Base-by-base conservation (phyloP, 2,797 vertebrate species). In the Acrossocheilus fasciatus region DNA sequence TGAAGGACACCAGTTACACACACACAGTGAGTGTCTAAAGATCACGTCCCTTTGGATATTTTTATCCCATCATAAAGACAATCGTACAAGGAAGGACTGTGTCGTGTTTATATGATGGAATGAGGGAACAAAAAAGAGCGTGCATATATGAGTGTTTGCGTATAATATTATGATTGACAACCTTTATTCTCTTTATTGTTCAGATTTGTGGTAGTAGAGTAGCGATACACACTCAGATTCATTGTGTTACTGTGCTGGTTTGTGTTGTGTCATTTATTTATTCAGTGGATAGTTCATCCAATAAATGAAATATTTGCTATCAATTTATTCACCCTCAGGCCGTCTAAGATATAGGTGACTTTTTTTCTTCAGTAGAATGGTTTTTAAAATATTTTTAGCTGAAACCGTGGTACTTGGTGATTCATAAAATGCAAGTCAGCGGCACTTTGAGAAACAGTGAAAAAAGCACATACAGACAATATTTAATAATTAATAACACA, bases 1-100 rank as follows among this genome's bases (percentile, higher is more conserved):
- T 43, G 83, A 86, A 85, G 85, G 89, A 87, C 86, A 81, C 75
- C 17, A 82, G 59, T 66, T 43, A 20, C 23, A 74, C 45, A 74
- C 64, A 81, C 36, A 57, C 69, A 72, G 7, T 17, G 4, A 39
- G 34, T 43, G 23, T 83, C n/a, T 73, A 39, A 73, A 59, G 52
- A 73, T 57, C 81, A 62, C 39, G 14, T 73, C 50, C 34, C 66
- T n/a, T 36, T 59, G 34, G 45, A 41, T 72, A 59, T 73, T 72
- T 39, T 73, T 73, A 59, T 62, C 52, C 43, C 18, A 6, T 83
- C 45, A 62, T 47, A 69, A 81, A 66, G 34, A 83, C 18, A 62
- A 47, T 50, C n/a, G n/a, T 17, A 23, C 11, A 0, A 17, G 50
- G 23, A 82, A 39, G 34, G 66, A 69, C 18, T 81, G 62, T 54